Evolutionary conservation across 1,140 invertebrate genomes (phyloP).

Genomic region (Heliconius congener): DNA sequence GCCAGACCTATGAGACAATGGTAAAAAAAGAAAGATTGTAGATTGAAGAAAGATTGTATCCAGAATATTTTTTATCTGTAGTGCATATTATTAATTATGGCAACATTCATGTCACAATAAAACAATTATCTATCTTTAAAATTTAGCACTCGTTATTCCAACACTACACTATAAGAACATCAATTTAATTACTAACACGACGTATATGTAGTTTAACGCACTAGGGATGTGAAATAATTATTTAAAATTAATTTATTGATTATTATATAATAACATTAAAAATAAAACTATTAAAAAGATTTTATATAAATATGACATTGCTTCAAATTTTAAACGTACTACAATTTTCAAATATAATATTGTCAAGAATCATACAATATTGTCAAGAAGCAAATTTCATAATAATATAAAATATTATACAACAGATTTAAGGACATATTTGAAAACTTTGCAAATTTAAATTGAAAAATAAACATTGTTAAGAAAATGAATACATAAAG

Average conservation of each 20-base stretch:
- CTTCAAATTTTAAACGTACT: too few species aligned
- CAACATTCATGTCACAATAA: neutral
- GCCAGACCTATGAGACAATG: neutral
- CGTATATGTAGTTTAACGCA: slow-evolving; percentile 24
- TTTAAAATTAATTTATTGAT: neutral
- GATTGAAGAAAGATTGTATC: neutral
- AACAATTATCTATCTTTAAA: neutral
- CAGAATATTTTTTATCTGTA: neutral
- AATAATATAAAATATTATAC: too few species aligned
- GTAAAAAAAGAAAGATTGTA: neutral
- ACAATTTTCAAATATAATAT: too few species aligned
- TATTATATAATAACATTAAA: neutral
- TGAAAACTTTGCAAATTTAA: neutral
- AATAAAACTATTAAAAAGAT: too few species aligned
- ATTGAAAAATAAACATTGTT: neutral
- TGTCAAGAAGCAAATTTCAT: too few species aligned
- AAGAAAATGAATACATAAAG: too few species aligned
- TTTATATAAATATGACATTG: too few species aligned
- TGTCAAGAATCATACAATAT: too few species aligned
- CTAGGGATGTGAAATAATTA: slow-evolving; percentile 19
- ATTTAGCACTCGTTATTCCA: slow-evolving; percentile 23
- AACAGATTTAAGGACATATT: too few species aligned
- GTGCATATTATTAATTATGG: slow-evolving; percentile 3
- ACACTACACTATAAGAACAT: slow-evolving; percentile 45
- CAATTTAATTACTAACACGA: slow-evolving; percentile 55